Evolutionary conservation across 1,140 invertebrate genomes (phyloP).

Genomic region (Ostrea denselamellosa): DNA sequence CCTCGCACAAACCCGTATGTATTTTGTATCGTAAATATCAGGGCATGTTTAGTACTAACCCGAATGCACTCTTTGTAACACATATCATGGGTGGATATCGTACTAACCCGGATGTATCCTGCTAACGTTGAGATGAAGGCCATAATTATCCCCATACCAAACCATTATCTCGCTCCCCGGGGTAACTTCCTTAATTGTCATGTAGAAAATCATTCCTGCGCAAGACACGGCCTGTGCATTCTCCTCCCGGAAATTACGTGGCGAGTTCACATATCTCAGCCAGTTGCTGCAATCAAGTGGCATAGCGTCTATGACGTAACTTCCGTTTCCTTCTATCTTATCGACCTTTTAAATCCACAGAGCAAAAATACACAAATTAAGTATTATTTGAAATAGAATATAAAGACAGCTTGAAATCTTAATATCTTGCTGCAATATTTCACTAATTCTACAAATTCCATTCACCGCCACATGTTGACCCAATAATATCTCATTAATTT

Average conservation of each 20-base stretch:
- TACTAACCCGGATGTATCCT: slow-evolving; percentile 18
- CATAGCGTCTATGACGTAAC: slow-evolving; percentile 17
- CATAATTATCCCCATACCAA: neutral
- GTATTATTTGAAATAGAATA: no score
- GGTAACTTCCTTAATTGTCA: neutral
- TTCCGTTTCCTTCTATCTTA: neutral
- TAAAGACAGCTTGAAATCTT: no score
- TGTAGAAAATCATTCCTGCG: slow-evolving; percentile 18
- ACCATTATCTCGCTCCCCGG: neutral
- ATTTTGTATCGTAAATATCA: neutral
- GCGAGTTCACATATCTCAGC: neutral
- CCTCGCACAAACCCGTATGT: neutral
- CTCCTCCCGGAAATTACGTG: neutral
- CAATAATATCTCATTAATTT: no score
- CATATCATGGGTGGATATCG: neutral
- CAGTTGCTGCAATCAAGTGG: slow-evolving; percentile 4
- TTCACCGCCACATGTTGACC: no score
- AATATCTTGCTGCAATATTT: no score
- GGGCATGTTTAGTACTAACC: neutral
- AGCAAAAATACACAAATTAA: no score
- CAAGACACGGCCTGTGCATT: neutral
- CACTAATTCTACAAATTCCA: no score
- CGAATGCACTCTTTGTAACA: neutral
- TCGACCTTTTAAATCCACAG: neutral
- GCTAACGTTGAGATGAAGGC: neutral